Conservation (phyloP, 2,113 vertebrate genomes). For the Craseonycteris thonglongyai region DNA sequence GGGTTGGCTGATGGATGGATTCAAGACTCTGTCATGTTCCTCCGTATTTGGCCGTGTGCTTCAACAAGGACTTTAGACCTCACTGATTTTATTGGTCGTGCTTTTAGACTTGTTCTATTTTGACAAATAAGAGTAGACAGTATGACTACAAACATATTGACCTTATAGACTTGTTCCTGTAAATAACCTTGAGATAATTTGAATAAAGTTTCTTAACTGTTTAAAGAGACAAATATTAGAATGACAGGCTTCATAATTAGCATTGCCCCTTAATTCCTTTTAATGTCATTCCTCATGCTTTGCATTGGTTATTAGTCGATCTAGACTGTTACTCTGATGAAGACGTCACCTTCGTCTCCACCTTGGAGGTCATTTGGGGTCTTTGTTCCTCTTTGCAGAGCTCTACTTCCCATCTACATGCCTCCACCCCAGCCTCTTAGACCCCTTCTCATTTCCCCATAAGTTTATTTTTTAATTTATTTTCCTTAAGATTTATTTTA, state of each 20-base stretch:
- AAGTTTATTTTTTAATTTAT: background rate
- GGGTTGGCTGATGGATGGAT: background rate
- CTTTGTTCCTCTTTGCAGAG: background rate
- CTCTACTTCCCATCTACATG: background rate
- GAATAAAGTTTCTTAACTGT: background rate
- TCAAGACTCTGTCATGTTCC: background rate
- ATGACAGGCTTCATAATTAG: background rate
- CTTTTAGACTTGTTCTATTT: slow-evolving; percentile 34
- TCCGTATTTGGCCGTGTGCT: background rate
- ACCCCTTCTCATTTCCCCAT: background rate
- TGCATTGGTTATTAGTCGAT: background rate
- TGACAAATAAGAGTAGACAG: background rate
- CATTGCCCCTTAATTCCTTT: background rate
- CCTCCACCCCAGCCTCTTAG: background rate
- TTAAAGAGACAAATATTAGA: background rate
- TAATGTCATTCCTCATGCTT: background rate
- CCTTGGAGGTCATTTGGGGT: background rate
- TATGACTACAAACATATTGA: background rate
- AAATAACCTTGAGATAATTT: slow-evolving; percentile 17
- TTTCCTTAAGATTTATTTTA: too few species aligned
- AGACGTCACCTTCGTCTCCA: background rate
- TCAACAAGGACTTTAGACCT: background rate
- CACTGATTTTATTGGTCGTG: background rate
- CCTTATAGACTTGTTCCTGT: background rate
- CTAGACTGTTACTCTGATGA: background rate